These are phyloP conservation scores for Catamblyrhynchus diadema DNA, from an alignment of 2,797 vertebrate genomes.

Conservation along the genomic window DNA sequence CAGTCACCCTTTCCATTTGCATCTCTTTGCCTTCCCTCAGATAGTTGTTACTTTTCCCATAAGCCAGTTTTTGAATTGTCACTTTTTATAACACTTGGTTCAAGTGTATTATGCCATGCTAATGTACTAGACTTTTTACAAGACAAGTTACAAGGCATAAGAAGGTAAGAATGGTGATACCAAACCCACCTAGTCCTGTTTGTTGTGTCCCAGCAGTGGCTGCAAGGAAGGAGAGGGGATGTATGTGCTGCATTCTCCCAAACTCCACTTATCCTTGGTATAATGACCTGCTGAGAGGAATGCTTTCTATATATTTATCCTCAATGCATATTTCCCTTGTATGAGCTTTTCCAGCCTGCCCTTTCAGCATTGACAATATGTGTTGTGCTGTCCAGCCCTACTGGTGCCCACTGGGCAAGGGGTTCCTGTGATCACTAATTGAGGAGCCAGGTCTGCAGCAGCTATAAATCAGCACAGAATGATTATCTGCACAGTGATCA, in stretches of 20 bases:
- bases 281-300: neutral
- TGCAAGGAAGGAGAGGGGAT: neutral
- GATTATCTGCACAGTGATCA: neutral
- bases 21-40: neutral
- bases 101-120: accelerated
- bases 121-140: neutral
- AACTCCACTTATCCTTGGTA: neutral
- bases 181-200: accelerated
- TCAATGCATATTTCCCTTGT: neutral
- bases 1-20: neutral
- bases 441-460: neutral
- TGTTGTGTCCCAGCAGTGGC: neutral
- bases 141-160: neutral
- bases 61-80: neutral
- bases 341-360: neutral
- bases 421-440: neutral
- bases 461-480: neutral
- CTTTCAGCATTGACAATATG: neutral
- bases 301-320: neutral
- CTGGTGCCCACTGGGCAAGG: neutral
- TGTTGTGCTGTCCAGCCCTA: neutral
- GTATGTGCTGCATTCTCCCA: neutral
- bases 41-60: neutral
- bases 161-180: neutral
- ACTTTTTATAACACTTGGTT: neutral